Evolutionary conservation across 2,113 vertebrate species (phyloP).

Genomic region (Peromyscus leucopus): DNA sequence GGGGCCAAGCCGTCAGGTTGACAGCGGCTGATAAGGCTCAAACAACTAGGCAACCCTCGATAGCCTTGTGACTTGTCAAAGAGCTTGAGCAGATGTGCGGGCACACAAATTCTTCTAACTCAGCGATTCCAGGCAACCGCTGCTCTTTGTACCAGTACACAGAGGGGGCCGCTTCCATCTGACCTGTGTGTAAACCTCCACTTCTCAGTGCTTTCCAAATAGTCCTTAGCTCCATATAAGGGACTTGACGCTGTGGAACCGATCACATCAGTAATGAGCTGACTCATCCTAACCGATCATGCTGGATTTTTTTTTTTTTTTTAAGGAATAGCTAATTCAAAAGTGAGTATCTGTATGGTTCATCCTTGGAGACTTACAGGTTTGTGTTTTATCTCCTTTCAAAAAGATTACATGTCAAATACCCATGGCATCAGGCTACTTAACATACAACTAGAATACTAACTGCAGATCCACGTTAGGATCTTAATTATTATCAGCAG

Average conservation of each 20-base stretch:
- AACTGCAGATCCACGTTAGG: neutral
- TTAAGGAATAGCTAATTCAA: neutral
- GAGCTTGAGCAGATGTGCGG: neutral
- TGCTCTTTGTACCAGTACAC: neutral
- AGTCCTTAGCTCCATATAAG: neutral
- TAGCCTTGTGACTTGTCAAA: neutral
- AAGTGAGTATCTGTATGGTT: neutral
- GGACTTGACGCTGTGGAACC: neutral
- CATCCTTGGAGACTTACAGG: neutral
- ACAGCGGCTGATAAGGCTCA: slow-evolving; percentile 32
- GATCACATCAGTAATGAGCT: neutral
- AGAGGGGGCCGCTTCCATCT: slow-evolving; percentile 1
- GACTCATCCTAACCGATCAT: neutral
- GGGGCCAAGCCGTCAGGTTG: neutral
- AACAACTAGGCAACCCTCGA: neutral
- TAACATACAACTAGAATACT: slow-evolving; percentile 29
- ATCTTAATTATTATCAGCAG: neutral
- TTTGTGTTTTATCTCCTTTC: neutral
- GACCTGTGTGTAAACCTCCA: slow-evolving; percentile 24
- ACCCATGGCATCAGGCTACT: neutral
- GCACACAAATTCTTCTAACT: slow-evolving; percentile 28
- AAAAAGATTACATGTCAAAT: neutral
- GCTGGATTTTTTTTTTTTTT: neutral
- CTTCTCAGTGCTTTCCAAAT: slow-evolving; percentile 21
- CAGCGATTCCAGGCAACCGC: neutral